A percentile compares a stretch with the other conserved stretches of the same genome.
These are phyloP conservation scores for Percopsis omiscomaycus DNA, from an alignment of 2,797 vertebrate genomes.

Conservation along the genomic window DNA sequence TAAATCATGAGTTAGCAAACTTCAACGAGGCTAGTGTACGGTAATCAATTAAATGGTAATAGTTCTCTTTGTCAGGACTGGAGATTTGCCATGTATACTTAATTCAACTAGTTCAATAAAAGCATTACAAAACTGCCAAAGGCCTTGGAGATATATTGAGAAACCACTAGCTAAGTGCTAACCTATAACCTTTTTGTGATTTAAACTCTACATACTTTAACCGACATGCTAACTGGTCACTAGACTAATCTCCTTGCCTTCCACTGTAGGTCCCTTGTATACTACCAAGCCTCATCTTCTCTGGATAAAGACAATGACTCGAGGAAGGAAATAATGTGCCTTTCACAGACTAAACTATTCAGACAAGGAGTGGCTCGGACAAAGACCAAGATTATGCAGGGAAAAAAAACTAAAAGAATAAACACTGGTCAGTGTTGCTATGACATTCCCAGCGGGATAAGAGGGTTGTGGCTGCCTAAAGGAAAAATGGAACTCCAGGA, in stretches of 20 bases:
- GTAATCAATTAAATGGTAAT: no score
- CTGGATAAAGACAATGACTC: slow-evolving; percentile 39
- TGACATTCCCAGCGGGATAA: slow-evolving; percentile 28
- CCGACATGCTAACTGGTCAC: slow-evolving; percentile 36
- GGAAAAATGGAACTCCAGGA: background rate
- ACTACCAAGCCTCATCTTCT: slow-evolving; percentile 5
- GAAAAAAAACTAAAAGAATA: slow-evolving; percentile 50
- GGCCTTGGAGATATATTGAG: no score
- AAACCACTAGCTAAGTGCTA: background rate
- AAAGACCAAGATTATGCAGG: slow-evolving; percentile 39
- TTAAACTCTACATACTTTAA: slow-evolving; percentile 31
- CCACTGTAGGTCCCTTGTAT: slow-evolving; percentile 13
- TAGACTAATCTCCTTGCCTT: slow-evolving; percentile 41
- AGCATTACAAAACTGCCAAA: no score
- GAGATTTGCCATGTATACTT: no score
- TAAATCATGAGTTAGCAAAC: background rate
- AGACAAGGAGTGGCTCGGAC: slow-evolving; percentile 39
- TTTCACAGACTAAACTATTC: slow-evolving; percentile 47
- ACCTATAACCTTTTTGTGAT: slow-evolving; percentile 27
- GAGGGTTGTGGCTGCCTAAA: slow-evolving; percentile 2
- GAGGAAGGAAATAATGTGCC: slow-evolving; percentile 50
- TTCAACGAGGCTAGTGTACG: no score
- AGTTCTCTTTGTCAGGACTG: no score
- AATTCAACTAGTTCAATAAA: no score
- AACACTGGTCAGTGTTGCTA: background rate